A percentile compares a stretch with the other conserved stretches of the same genome.
These are phyloP conservation scores for Esperia sulphurella DNA, from an alignment of 2,888 invertebrate genomes.

Conservation along the genomic window DNA sequence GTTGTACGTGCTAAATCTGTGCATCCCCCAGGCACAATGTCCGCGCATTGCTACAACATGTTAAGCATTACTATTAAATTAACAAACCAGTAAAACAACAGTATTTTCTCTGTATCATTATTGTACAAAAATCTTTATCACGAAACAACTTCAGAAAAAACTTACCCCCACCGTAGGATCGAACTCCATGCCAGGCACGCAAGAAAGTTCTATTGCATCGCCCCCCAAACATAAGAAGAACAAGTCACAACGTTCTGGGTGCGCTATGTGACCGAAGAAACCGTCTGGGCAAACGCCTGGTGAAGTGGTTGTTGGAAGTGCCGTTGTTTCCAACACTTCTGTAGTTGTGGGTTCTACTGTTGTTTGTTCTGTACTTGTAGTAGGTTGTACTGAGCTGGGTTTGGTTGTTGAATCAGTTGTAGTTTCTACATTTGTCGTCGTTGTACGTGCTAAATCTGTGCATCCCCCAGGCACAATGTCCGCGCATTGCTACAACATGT, in stretches of 20 bases:
- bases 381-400: too few species aligned
- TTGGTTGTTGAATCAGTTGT: constrained; percentile 8
- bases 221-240: constrained; percentile 32
- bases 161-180: constrained; percentile 21
- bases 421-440: constrained; percentile 6
- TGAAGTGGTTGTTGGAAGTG: neutral
- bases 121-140: neutral
- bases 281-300: constrained; percentile 25
- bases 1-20: neutral
- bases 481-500: neutral
- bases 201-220: constrained; percentile 16
- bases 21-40: neutral
- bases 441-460: neutral
- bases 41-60: neutral
- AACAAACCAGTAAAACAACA: too few species aligned
- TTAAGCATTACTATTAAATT: neutral
- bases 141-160: neutral
- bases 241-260: constrained; percentile 31
- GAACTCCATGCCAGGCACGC: constrained; percentile 25
- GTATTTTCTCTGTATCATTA: too few species aligned
- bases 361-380: too few species aligned
- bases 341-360: constrained; percentile 4
- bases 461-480: neutral
- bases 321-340: neutral
- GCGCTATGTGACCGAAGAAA: constrained; percentile 28